Evolutionary conservation across 2,113 vertebrate species (phyloP).

Genomic region (Paramormyrops kingsleyae): DNA sequence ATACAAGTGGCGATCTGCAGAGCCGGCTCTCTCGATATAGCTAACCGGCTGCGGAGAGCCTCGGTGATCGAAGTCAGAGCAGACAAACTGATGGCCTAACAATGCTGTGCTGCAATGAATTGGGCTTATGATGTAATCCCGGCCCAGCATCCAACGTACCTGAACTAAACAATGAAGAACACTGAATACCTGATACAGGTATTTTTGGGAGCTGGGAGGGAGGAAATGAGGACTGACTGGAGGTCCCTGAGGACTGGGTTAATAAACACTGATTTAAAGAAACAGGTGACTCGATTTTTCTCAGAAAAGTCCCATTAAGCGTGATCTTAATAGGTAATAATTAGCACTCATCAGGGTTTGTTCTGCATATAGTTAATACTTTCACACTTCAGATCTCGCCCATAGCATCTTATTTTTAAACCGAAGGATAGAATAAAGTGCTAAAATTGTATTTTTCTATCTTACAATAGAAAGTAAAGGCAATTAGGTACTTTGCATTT

Average conservation of each 20-base stretch:
- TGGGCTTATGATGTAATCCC: background rate
- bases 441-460: background rate
- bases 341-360: conserved; percentile 4
- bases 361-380: background rate
- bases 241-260: background rate
- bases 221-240: background rate
- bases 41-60: conserved; percentile 22
- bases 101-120: background rate
- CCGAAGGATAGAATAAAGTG: background rate
- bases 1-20: background rate
- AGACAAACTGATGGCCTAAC: conserved; percentile 37
- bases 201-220: background rate
- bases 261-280: background rate
- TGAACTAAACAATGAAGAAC: background rate
- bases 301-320: background rate
- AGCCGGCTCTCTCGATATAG: background rate
- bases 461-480: background rate
- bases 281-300: background rate
- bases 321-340: conserved; percentile 7
- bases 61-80: conserved; percentile 33
- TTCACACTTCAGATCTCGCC: background rate
- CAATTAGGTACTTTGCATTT: background rate
- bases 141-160: background rate
- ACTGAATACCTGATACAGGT: background rate
- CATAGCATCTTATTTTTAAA: background rate